Evolutionary conservation across 2,888 invertebrate genomes (phyloP).

Genomic region (Anticlea derivata): DNA sequence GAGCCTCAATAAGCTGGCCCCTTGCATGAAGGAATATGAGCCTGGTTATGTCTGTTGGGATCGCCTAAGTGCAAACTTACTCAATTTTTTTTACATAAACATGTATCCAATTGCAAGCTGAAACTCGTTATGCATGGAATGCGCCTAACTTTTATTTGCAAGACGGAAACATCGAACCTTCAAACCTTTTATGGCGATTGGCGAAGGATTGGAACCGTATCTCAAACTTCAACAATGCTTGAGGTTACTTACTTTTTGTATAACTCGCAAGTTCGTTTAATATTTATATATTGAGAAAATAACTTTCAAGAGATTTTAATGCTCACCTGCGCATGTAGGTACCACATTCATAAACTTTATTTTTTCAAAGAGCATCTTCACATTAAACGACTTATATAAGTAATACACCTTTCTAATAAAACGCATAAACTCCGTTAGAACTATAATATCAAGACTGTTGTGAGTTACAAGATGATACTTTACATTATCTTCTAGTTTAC

Average conservation of each 20-base stretch:
- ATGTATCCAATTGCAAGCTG: constrained; percentile 14
- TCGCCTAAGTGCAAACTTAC: too few species aligned
- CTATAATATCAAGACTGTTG: neutral
- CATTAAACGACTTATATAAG: too few species aligned
- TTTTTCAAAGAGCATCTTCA: too few species aligned
- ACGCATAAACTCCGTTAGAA: too few species aligned
- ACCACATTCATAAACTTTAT: too few species aligned
- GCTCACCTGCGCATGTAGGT: too few species aligned
- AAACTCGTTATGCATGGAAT: constrained; percentile 28
- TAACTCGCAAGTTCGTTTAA: neutral
- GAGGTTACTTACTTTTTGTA: constrained; percentile 5
- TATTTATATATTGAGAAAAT: neutral
- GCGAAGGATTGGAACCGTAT: neutral
- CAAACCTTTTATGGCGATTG: constrained; percentile 7
- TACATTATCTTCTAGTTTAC: neutral
- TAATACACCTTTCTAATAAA: too few species aligned
- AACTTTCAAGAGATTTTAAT: too few species aligned
- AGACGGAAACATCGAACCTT: constrained; percentile 11
- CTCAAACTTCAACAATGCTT: constrained; percentile 8
- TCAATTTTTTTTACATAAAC: too few species aligned
- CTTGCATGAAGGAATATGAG: constrained; percentile 14
- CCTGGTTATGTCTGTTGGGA: neutral
- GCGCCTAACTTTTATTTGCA: constrained; percentile 18
- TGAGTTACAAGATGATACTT: neutral
- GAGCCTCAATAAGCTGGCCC: neutral